These are phyloP conservation scores for Caradrina clavipalpis DNA, from an alignment of 2,888 invertebrate genomes.

Conservation along the genomic window DNA sequence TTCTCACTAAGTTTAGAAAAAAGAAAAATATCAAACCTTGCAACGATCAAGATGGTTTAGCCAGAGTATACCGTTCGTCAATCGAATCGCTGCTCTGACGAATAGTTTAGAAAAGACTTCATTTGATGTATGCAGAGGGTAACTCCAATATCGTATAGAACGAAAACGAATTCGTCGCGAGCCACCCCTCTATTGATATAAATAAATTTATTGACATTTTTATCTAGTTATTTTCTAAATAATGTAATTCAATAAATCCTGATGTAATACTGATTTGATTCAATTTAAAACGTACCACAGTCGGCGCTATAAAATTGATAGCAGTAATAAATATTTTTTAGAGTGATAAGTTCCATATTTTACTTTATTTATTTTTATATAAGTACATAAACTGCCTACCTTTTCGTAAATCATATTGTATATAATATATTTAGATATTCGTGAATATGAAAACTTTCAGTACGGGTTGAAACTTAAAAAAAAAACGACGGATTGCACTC, in stretches of 20 bases:
- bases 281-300: constrained; percentile 39
- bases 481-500: too few relatives aligned
- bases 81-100: constrained; percentile 84
- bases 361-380: constrained; percentile 13
- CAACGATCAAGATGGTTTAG: constrained; percentile 62
- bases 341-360: constrained; percentile 18
- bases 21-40: background rate
- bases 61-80: constrained; percentile 75
- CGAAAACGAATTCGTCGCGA: constrained; percentile 70
- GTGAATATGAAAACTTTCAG: too few relatives aligned
- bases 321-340: constrained; percentile 39
- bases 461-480: background rate
- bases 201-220: constrained; percentile 78
- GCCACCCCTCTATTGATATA: constrained; percentile 73
- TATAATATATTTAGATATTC: too few relatives aligned
- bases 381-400: background rate
- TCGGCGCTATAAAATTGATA: constrained; percentile 36
- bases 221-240: constrained; percentile 77
- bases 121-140: constrained; percentile 87
- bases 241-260: constrained; percentile 69
- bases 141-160: constrained; percentile 78
- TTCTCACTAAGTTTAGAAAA: too few relatives aligned
- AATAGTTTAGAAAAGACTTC: constrained; percentile 89
- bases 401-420: too few relatives aligned
- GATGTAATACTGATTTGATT: constrained; percentile 48